These are phyloP conservation scores for Drosophila cyrtoloma DNA, from an alignment of 2,888 invertebrate genomes.

Conservation along the genomic window DNA sequence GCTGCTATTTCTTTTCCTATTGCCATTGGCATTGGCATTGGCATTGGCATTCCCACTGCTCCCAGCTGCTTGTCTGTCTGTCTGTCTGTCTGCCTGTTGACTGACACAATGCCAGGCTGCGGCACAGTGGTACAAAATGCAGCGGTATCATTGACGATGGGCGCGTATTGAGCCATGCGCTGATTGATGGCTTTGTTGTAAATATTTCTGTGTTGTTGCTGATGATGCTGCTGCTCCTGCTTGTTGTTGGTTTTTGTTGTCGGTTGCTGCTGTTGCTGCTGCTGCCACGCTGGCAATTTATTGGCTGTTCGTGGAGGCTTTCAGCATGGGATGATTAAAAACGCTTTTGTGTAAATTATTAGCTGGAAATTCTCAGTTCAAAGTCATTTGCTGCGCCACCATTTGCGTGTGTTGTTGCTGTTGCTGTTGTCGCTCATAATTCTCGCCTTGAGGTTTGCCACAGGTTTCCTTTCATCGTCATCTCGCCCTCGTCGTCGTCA, in stretches of 20 bases:
- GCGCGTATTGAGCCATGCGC: slow-evolving; percentile 67
- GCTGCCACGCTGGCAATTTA: slow-evolving; percentile 70
- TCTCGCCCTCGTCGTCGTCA: slow-evolving; percentile 19
- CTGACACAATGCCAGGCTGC: slow-evolving; percentile 66
- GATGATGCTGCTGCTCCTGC: slow-evolving; percentile 24
- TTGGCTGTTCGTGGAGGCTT: slow-evolving; percentile 52
- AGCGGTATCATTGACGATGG: slow-evolving; percentile 65
- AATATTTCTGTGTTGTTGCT: slow-evolving; percentile 54
- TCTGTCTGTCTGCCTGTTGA: slow-evolving; percentile 36
- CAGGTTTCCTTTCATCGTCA: slow-evolving; percentile 62
- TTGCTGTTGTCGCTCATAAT: slow-evolving; percentile 72
- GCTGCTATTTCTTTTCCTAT: slow-evolving; percentile 25
- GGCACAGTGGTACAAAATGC: slow-evolving; percentile 58
- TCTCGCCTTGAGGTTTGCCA: slow-evolving; percentile 80
- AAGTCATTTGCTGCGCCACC: slow-evolving; percentile 65
- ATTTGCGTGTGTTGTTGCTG: slow-evolving; percentile 34
- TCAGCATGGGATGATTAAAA: slow-evolving; percentile 75
- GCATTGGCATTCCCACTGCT: slow-evolving; percentile 46
- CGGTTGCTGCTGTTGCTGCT: slow-evolving; percentile 47
- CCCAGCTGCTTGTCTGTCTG: slow-evolving; percentile 26
- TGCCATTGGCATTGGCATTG: slow-evolving; percentile 31
- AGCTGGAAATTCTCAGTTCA: slow-evolving; percentile 79
- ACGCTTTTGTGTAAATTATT: slow-evolving; percentile 82
- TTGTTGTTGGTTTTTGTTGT: slow-evolving; percentile 41
- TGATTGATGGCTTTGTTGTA: slow-evolving; percentile 80